A percentile compares a stretch with the other conserved stretches of the same genome.
These are phyloP conservation scores for Pammene fasciana DNA, from an alignment of 2,888 invertebrate species.

Conservation along the genomic window DNA sequence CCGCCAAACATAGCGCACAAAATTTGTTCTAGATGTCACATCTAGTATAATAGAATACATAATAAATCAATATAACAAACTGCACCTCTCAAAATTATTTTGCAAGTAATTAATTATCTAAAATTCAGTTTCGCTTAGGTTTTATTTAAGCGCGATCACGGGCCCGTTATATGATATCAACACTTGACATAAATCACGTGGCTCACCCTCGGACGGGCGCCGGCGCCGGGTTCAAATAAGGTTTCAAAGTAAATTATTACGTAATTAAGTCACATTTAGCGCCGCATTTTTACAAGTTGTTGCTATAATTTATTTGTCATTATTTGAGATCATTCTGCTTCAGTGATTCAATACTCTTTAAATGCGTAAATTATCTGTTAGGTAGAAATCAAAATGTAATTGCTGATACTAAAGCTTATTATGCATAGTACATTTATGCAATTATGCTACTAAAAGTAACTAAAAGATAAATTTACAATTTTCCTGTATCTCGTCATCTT, in stretches of 20 bases:
- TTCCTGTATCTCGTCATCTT: no score
- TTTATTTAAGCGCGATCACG: background rate
- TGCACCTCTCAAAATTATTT: no score
- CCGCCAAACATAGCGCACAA: no score
- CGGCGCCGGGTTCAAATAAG: slow-evolving; percentile 19
- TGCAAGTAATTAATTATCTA: no score
- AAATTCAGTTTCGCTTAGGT: background rate
- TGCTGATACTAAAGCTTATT: no score
- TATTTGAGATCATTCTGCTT: slow-evolving; percentile 10
- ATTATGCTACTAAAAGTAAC: no score
- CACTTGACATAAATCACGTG: slow-evolving; percentile 38
- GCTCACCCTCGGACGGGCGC: slow-evolving; percentile 23
- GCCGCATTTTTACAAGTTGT: slow-evolving; percentile 29
- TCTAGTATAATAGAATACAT: no score
- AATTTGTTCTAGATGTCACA: no score
- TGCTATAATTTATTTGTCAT: slow-evolving; percentile 31
- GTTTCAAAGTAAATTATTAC: slow-evolving; percentile 40
- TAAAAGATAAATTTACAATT: no score
- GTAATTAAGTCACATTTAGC: slow-evolving; percentile 38
- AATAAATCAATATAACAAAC: no score
- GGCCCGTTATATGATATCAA: slow-evolving; percentile 32
- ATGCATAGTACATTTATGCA: no score
- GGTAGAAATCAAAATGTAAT: no score
- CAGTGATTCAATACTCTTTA: background rate
- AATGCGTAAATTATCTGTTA: background rate